Conservation (phyloP, 1,140 invertebrate species). For the Procambarus clarkii region DNA sequence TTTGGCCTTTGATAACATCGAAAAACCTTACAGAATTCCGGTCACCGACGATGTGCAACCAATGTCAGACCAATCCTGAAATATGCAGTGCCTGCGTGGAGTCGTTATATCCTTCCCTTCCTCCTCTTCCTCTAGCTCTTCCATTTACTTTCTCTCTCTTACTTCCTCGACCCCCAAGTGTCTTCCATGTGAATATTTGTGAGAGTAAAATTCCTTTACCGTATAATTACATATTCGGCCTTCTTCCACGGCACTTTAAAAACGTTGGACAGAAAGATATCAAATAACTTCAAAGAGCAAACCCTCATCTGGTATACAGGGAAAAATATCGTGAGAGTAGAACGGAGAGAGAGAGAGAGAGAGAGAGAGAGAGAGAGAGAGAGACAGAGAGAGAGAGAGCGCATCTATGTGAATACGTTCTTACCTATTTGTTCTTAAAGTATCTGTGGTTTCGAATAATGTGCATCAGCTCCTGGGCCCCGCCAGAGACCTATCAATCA, state of each 20-base stretch:
- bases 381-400: too few relatives aligned
- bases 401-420: too few relatives aligned
- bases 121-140: neutral
- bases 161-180: neutral
- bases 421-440: too few relatives aligned
- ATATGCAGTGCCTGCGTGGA: neutral
- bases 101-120: neutral
- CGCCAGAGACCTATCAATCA: too few relatives aligned
- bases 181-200: too few relatives aligned
- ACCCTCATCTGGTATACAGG: neutral
- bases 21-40: too few relatives aligned
- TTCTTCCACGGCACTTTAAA: neutral
- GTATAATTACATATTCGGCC: neutral
- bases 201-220: neutral
- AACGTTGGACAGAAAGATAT: neutral
- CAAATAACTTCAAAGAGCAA: neutral
- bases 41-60: neutral
- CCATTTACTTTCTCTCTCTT: neutral
- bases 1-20: too few relatives aligned
- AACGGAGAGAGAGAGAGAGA: too few relatives aligned
- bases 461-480: too few relatives aligned
- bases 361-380: too few relatives aligned
- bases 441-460: too few relatives aligned
- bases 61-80: neutral
- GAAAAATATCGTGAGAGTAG: too few relatives aligned